Evolutionary conservation across 2,797 vertebrate species (phyloP), one percentile per base, ranked within the genome.

Genomic region (Characodon lateralis): DNA sequence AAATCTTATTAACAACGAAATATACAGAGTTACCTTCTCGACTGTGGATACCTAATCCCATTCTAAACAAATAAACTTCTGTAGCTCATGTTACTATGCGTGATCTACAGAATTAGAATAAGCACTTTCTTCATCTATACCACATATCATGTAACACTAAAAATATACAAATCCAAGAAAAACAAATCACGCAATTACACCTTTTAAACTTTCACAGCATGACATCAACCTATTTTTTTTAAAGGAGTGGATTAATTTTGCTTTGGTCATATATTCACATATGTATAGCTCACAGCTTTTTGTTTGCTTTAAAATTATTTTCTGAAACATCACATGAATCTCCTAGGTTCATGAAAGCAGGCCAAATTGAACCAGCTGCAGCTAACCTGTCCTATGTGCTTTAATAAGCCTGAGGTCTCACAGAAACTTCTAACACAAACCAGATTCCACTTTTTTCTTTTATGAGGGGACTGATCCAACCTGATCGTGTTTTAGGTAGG

Each of bases 11-110:
- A 76, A 87, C 86, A 83, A 87, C 83, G 69, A 90, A 90, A 90
- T 90, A 87, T 79, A 92, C 88, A 86, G 81, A 77, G 68, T 80
- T 80, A 43, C 77, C 78, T 71, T 13, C 31, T 84, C 85, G 80
- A 78, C 81, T 82, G 83, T 77, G 81, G 91, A 92, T 84, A 92
- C 88, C 82, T 92, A 89, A 94, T 92, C 85, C 89, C 50, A 87
- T 85, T 89, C 90, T 82, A 93, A 93, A 94, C 88, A 93, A 94
- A 93, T 86, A 85, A 48, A 91, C 83, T 77, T 85, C 75, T 80
- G 74, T 46, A 73, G 75, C 3, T 35, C 35, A 35, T 35, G 35
- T 86, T 83, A 71, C 88, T 46, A 61, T 79, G 89, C 87, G 61
- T 85, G 85, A 87, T 84, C 77, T 73, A 22, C 56, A 78, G 18